Percentiles rank a stretch among this genome's conserved stretches.
phyloP scores from a whole-genome alignment of 2,113 vertebrate species.

The Grus americana region DNA sequence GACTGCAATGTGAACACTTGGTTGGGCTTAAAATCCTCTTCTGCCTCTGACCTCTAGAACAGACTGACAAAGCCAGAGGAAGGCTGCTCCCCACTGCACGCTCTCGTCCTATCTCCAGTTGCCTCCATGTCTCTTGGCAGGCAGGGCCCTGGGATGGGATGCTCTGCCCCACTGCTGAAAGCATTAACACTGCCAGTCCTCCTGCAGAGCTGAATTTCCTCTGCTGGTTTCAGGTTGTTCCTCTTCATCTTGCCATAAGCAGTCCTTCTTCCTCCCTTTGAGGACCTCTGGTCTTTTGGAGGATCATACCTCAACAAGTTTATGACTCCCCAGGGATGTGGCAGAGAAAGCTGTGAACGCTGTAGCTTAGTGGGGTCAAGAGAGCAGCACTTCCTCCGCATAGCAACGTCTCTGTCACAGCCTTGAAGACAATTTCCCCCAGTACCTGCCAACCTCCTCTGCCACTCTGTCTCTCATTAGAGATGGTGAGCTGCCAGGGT shows the following conservation, averaged over 20 bases:
- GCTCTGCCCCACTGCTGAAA: not conserved
- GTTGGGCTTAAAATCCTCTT: not conserved
- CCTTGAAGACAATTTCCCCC: not conserved
- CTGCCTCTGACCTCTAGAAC: not conserved
- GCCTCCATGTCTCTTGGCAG: not conserved
- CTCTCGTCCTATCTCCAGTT: not conserved
- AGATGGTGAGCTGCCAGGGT: not conserved
- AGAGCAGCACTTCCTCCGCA: conserved; percentile 15
- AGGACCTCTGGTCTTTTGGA: not conserved
- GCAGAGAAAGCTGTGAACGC: not conserved
- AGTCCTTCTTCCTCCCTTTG: not conserved
- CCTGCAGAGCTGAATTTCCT: not conserved
- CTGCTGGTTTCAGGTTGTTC: not conserved
- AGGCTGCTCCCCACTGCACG: not conserved
- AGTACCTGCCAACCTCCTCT: not conserved
- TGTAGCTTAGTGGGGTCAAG: conserved; percentile 13
- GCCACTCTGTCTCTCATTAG: not conserved
- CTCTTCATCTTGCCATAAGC: not conserved
- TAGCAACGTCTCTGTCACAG: not conserved
- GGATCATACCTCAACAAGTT: not conserved
- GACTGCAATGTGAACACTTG: not conserved
- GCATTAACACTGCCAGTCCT: fast-evolving
- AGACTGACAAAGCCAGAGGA: fast-evolving
- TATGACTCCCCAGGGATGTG: not conserved
- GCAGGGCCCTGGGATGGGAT: not conserved